Percentiles rank a stretch among this genome's conserved stretches.
These are phyloP conservation scores for Melinopterus prodromus DNA, from an alignment of 2,888 invertebrate genomes.

Conservation along the genomic window DNA sequence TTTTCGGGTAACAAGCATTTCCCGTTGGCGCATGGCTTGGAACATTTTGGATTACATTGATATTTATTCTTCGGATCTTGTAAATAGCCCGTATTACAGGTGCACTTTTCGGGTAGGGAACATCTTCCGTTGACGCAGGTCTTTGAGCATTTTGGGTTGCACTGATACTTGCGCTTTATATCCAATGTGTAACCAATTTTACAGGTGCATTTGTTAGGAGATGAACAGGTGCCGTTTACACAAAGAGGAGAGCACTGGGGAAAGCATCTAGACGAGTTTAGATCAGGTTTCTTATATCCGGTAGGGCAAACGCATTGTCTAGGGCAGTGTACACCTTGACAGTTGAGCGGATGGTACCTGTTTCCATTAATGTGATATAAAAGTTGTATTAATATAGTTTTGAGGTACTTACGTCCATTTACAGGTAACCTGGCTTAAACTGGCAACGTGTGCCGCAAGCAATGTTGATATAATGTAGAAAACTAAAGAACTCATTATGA, in stretches of 20 bases:
- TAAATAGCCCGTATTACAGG: constrained; percentile 37
- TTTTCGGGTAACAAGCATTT: constrained; percentile 36
- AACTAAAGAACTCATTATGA: neutral
- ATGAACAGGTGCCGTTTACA: constrained; percentile 31
- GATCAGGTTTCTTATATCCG: constrained; percentile 37
- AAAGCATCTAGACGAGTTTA: constrained; percentile 29
- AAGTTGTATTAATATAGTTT: neutral
- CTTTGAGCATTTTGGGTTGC: constrained; percentile 61
- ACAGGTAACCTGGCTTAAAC: neutral
- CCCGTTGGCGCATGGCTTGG: constrained; percentile 39
- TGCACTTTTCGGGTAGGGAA: constrained; percentile 62
- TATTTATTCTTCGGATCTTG: constrained; percentile 34
- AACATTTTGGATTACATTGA: constrained; percentile 38
- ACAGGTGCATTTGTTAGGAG: constrained; percentile 34
- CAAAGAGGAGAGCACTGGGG: constrained; percentile 30
- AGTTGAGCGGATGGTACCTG: neutral
- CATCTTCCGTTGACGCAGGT: constrained; percentile 62
- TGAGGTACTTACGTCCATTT: neutral
- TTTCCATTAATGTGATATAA: neutral
- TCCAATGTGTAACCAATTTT: constrained; percentile 34
- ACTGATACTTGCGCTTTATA: constrained; percentile 36
- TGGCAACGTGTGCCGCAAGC: neutral
- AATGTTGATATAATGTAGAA: neutral
- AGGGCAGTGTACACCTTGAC: constrained; percentile 30
- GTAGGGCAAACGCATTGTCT: constrained; percentile 55